Evolutionary conservation across 1,140 invertebrate species (phyloP).

Genomic region (Sycophaga agraensis): DNA sequence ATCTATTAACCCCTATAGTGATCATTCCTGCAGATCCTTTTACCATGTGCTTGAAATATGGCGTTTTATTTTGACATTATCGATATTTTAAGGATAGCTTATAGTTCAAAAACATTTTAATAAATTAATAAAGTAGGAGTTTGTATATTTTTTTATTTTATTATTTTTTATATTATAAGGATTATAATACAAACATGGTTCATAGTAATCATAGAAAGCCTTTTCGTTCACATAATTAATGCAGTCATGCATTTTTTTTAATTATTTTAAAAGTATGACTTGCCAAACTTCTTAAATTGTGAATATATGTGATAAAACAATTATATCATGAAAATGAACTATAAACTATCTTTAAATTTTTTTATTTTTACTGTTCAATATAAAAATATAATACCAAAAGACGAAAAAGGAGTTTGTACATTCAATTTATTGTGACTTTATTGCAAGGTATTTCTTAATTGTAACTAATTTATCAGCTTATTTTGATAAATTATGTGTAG

Average conservation of each 20-base stretch:
- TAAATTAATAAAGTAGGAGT: too few relatives aligned
- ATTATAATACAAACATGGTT: too few relatives aligned
- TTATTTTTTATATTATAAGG: too few relatives aligned
- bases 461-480: conserved; percentile 19
- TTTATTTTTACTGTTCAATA: conserved; percentile 5
- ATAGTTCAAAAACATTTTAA: too few relatives aligned
- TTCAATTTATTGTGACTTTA: conserved; percentile 16
- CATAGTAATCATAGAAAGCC: too few relatives aligned
- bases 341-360: conserved; percentile 6
- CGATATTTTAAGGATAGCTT: conserved; percentile 9
- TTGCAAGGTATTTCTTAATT: conserved; percentile 24
- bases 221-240: too few relatives aligned
- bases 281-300: not conserved
- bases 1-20: conserved; percentile 10
- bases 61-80: conserved; percentile 4
- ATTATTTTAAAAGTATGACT: not conserved
- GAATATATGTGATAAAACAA: too few relatives aligned
- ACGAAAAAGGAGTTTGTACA: conserved; percentile 5
- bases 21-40: conserved; percentile 10
- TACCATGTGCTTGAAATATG: not conserved
- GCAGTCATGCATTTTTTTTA: too few relatives aligned
- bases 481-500: conserved; percentile 26
- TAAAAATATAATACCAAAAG: not conserved
- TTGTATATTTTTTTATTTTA: too few relatives aligned
- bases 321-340: not conserved